phyloP scores from a whole-genome alignment of 2,888 invertebrate species.

The Dolichomitus sp. region DNA sequence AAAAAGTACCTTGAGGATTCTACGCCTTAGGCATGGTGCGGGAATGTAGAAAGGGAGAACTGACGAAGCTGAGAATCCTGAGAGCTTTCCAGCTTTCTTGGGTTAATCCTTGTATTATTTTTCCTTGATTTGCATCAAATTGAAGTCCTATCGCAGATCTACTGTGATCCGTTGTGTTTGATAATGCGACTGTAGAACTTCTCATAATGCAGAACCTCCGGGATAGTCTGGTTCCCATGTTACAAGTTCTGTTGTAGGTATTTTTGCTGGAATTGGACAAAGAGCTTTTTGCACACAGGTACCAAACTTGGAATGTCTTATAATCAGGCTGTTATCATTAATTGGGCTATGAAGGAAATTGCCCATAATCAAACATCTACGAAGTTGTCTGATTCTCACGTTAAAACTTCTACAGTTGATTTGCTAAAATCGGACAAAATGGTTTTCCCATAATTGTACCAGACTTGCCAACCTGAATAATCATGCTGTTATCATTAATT shows the following conservation, averaged over 20 bases:
- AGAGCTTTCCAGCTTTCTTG: neutral
- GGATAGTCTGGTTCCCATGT: too few species aligned
- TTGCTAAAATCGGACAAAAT: neutral
- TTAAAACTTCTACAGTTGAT: neutral
- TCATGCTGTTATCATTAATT: too few species aligned
- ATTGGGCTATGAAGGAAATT: too few species aligned
- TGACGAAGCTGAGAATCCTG: neutral
- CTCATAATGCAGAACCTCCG: neutral
- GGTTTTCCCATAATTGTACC: neutral
- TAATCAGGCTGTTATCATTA: too few species aligned
- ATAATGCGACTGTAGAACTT: neutral
- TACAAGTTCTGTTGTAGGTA: too few species aligned
- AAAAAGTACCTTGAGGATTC: conserved; percentile 14
- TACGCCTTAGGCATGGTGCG: conserved; percentile 1
- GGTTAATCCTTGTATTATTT: neutral
- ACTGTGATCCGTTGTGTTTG: neutral
- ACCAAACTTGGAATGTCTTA: too few species aligned
- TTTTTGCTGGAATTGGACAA: too few species aligned
- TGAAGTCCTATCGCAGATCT: neutral
- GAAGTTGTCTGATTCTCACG: too few species aligned
- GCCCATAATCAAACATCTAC: too few species aligned
- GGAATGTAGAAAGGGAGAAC: too few species aligned
- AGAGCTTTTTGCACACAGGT: too few species aligned
- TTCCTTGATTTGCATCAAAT: neutral
- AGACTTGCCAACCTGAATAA: too few species aligned